These are phyloP conservation scores for Sipha maydis DNA, from an alignment of 2,888 invertebrate genomes.

Conservation along the genomic window DNA sequence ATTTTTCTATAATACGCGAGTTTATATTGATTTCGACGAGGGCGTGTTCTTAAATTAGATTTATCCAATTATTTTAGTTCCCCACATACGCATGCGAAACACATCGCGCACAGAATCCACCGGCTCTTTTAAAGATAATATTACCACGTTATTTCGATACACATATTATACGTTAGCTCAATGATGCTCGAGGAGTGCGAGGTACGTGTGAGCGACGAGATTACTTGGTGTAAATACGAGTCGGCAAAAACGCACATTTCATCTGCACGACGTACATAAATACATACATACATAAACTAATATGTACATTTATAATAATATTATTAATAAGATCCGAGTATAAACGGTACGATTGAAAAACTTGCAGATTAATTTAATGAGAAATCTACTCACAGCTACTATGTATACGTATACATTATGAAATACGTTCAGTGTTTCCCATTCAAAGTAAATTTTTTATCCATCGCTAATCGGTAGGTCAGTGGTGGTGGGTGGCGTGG, in stretches of 20 bases:
- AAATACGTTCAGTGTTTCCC: too few species aligned
- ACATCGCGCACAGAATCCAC: neutral
- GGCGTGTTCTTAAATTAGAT: conserved; percentile 13
- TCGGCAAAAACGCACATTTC: neutral
- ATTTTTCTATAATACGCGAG: neutral
- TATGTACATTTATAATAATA: neutral
- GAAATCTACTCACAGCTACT: neutral
- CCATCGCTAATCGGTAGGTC: neutral
- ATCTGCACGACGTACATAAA: neutral
- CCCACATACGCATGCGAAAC: neutral
- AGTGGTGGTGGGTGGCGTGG: neutral
- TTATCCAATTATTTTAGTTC: conserved; percentile 27
- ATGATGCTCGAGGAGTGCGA: too few species aligned
- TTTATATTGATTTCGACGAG: neutral
- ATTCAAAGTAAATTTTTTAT: neutral
- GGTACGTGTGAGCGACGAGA: too few species aligned
- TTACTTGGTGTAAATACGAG: neutral
- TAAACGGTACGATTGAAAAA: neutral
- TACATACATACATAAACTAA: too few species aligned
- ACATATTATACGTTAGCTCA: neutral
- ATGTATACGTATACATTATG: too few species aligned
- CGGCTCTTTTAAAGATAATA: neutral
- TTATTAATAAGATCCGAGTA: neutral
- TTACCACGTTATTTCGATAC: neutral
- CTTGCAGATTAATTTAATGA: conserved; percentile 3